Evolutionary conservation across 2,113 vertebrate genomes (phyloP).

Genomic region (Grammomys dolichurus): DNA sequence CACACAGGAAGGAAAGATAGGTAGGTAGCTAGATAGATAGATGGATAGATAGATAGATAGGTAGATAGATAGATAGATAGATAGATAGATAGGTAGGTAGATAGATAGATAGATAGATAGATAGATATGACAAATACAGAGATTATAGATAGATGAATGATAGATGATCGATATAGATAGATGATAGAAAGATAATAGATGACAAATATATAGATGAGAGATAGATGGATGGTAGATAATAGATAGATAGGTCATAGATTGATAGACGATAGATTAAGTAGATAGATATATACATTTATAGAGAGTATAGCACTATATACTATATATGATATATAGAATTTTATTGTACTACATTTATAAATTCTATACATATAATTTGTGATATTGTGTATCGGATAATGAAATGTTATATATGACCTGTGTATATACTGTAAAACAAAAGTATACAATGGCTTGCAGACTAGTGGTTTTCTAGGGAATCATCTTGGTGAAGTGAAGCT

Average conservation of each 20-base stretch:
- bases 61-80: not conserved
- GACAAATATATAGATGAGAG: too few relatives aligned
- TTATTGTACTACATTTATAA: not conserved
- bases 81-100: not conserved
- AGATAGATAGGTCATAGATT: too few relatives aligned
- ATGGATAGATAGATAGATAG: not conserved
- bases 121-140: not conserved
- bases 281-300: not conserved
- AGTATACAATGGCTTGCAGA: too few relatives aligned
- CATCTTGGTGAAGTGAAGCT: too few relatives aligned
- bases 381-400: not conserved
- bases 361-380: not conserved
- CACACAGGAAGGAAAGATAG: not conserved
- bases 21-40: not conserved
- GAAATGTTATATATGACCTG: not conserved
- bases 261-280: too few relatives aligned
- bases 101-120: not conserved
- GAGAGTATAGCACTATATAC: not conserved
- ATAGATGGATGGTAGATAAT: not conserved
- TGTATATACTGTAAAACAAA: not conserved
- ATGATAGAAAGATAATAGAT: not conserved
- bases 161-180: not conserved
- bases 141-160: not conserved
- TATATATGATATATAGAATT: not conserved
- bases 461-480: not conserved